Percentiles rank a stretch among this genome's conserved stretches.
Conservation (phyloP, 2,888 invertebrate species). For the Strigamia transsilvanica region DNA sequence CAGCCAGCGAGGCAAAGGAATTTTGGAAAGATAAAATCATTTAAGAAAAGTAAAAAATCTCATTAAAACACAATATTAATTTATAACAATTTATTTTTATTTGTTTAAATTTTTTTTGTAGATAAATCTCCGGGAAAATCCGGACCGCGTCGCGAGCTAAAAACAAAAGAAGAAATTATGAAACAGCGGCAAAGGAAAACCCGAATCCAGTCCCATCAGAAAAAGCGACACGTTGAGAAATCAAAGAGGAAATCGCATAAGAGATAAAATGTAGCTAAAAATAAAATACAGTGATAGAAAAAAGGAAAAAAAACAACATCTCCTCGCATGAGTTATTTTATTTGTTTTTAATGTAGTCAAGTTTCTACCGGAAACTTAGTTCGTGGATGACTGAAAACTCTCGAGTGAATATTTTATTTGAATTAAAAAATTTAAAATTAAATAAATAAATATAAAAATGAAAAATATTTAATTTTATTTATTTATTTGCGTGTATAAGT, state of each 20-base stretch:
- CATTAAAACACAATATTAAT: neutral
- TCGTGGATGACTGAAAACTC: too few relatives aligned
- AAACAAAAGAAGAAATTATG: slow-evolving; percentile 60
- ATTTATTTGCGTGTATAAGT: neutral
- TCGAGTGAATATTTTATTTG: too few relatives aligned
- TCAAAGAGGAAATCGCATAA: neutral
- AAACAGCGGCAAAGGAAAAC: slow-evolving; percentile 62
- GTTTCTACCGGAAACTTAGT: too few relatives aligned
- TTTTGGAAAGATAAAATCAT: neutral
- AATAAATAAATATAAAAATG: too few relatives aligned
- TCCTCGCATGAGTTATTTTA: neutral
- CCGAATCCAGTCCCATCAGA: slow-evolving; percentile 61
- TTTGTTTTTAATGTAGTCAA: neutral
- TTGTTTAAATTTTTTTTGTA: neutral
- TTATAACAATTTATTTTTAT: too few relatives aligned
- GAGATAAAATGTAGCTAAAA: neutral
- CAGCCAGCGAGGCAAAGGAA: slow-evolving; percentile 20
- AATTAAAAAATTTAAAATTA: too few relatives aligned
- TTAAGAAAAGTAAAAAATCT: slow-evolving; percentile 10
- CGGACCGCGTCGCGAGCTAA: slow-evolving; percentile 57
- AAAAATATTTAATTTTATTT: too few relatives aligned
- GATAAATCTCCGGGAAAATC: neutral
- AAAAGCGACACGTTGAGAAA: slow-evolving; percentile 57
- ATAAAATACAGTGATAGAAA: neutral
- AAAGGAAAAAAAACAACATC: neutral